Evolutionary conservation across 2,113 vertebrate genomes (phyloP).

Genomic region (Pluvianellus socialis): DNA sequence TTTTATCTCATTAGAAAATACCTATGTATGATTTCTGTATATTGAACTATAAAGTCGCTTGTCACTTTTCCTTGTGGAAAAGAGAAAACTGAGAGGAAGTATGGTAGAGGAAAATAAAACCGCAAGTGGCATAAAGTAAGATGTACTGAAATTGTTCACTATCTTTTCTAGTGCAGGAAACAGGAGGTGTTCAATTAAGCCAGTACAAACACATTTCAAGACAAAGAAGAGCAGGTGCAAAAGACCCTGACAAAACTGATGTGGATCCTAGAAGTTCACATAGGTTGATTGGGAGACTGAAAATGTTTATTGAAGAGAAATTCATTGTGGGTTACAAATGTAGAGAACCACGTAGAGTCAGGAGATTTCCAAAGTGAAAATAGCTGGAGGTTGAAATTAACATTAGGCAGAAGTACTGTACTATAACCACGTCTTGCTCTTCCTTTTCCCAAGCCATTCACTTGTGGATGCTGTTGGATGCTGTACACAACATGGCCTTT

Average conservation of each 20-base stretch:
- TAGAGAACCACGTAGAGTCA: background rate
- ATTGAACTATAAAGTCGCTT: background rate
- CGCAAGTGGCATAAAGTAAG: background rate
- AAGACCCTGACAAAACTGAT: background rate
- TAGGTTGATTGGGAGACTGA: background rate
- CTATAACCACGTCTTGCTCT: background rate
- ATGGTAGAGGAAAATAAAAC: background rate
- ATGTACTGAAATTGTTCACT: background rate
- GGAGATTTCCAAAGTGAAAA: background rate
- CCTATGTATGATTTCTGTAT: background rate
- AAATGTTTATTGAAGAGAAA: background rate
- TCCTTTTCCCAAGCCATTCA: background rate
- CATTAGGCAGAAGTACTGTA: background rate
- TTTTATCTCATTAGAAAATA: background rate
- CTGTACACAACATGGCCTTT: fast-evolving
- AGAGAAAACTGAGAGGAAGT: background rate
- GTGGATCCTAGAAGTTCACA: background rate
- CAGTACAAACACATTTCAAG: background rate
- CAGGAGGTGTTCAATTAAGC: background rate
- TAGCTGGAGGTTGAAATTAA: background rate
- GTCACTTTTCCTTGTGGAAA: background rate
- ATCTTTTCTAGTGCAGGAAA: background rate
- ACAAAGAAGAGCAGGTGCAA: background rate
- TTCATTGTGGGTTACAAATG: background rate
- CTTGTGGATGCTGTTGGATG: background rate